Evolutionary conservation across 2,797 vertebrate species (phyloP).

Genomic region (Echeneis naucrates): DNA sequence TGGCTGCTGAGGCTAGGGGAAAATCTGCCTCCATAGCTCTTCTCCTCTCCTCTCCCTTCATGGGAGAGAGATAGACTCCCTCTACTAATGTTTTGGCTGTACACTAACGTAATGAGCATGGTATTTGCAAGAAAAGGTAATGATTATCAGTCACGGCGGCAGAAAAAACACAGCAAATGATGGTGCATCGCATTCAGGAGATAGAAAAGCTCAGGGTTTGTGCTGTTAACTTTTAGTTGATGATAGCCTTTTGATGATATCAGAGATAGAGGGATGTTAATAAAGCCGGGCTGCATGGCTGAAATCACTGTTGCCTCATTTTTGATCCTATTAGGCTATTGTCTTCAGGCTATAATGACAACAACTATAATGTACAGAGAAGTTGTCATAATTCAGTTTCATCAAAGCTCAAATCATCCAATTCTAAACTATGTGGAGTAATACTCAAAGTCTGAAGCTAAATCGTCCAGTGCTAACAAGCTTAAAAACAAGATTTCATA

Average conservation of each 20-base stretch:
- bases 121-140: conserved; percentile 91
- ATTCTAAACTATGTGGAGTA: conserved; percentile 24
- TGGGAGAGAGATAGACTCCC: conserved; percentile 84
- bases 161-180: conserved; percentile 81
- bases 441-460: conserved; percentile 17
- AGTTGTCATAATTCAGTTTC: conserved; percentile 51
- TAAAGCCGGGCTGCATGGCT: conserved; percentile 70
- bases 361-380: conserved; percentile 54
- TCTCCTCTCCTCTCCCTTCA: conserved; percentile 80
- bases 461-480: conserved; percentile 30
- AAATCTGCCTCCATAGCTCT: conserved; percentile 86
- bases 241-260: conserved; percentile 82
- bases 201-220: conserved; percentile 81
- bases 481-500: conserved; percentile 1
- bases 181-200: conserved; percentile 79
- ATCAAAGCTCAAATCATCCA: conserved; percentile 41
- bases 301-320: conserved; percentile 68
- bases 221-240: conserved; percentile 83
- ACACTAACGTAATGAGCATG: conserved; percentile 87
- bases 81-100: conserved; percentile 85
- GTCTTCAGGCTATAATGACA: conserved; percentile 69
- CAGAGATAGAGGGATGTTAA: conserved; percentile 81
- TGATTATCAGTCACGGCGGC: conserved; percentile 87
- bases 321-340: conserved; percentile 73
- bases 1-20: conserved; percentile 88